Evolutionary conservation across 2,888 invertebrate genomes (phyloP), one percentile per base, ranked within the genome.

Genomic region (Phragmatobia fuliginosa): DNA sequence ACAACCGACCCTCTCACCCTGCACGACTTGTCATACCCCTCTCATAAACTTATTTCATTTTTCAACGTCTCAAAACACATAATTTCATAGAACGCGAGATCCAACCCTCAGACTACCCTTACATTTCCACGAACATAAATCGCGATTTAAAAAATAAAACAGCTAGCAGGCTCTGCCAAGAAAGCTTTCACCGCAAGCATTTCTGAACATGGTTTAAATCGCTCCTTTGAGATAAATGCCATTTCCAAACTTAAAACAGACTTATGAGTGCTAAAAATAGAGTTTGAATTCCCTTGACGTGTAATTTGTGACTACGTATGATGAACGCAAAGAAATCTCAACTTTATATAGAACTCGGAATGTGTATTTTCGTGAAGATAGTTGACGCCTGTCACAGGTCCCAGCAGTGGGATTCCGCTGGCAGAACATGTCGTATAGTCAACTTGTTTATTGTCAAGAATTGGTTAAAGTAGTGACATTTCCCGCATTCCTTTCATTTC

Each of bases 151-250:
- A 91, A 80, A 93, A 92, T 90, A 91, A 90, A 91, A 88, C 85
- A 83, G 87, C 87, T 86, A 89, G 88, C 89, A 89, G 90, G 88
- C 88, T 88, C 83, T 89, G 90, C 91, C 91, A 92, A 92, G 92
- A 91, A 92, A 91, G 91, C 92, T 92, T 92, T 92, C 91, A 89
- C 90, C 90, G 87, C 91, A 85, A 91, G 86, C 91, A 89, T 91
- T 90, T 88, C 87, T 84, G 88, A 90, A 91, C 91, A 91, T 90
- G 92, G 89, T 90, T 90, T 89, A 91, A 91, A 92, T 91, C 89
- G 90, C 83, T 88, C 91, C 91, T 91, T 87, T 84, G 92, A 90
- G 90, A 89, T 83, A 82, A 76, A 81, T 68, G 68, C 70, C 52
- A n/a, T 10, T 62, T 31, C 49, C 59, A 82, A 77, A 75, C 69